Evolutionary conservation across 2,113 vertebrate species (phyloP).

Genomic region (Caloenas nicobarica): DNA sequence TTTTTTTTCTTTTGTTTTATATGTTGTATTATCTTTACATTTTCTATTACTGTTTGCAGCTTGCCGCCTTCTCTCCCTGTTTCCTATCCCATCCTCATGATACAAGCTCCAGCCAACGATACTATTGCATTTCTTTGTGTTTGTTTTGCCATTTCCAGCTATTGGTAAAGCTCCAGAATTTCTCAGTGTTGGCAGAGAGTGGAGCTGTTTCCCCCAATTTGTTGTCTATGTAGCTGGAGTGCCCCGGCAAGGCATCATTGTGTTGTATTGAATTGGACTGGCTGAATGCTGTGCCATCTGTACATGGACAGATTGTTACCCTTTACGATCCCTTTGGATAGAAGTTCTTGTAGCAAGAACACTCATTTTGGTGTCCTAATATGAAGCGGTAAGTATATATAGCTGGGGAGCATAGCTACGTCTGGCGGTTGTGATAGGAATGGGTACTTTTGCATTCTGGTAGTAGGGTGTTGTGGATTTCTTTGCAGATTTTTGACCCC

Average conservation of each 20-base stretch:
- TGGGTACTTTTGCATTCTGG: neutral
- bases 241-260: neutral
- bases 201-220: neutral
- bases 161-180: conserved; percentile 4
- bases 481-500: neutral
- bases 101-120: neutral
- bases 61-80: neutral
- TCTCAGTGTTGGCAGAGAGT: neutral
- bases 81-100: neutral
- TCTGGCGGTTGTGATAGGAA: neutral
- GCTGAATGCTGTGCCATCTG: neutral
- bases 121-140: neutral
- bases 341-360: neutral
- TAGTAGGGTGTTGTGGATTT: neutral
- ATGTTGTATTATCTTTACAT: neutral
- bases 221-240: neutral
- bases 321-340: neutral
- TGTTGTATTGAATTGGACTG: neutral
- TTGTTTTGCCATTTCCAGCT: conserved; percentile 23
- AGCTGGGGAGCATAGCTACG: neutral
- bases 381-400: neutral
- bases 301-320: neutral
- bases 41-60: neutral
- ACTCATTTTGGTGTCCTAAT: neutral
- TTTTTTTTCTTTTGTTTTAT: neutral